Evolutionary conservation across 2,888 invertebrate genomes (phyloP), one percentile per base, ranked within the genome.

Genomic region (Nomada ruficornis): DNA sequence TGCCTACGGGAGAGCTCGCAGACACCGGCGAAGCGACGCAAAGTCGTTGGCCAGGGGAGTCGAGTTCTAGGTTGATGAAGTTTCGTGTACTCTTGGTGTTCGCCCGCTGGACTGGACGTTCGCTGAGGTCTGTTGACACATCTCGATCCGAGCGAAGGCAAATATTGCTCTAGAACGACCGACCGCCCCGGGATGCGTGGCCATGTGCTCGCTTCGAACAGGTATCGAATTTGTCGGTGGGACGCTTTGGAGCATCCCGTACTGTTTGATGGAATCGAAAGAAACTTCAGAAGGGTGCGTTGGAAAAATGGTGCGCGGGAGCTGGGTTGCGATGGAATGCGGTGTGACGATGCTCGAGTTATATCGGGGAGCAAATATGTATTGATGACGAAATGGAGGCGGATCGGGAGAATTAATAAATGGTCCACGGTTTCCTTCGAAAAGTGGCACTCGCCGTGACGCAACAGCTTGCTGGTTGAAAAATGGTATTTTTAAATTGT

Each of bases 71-170:
- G 55, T 50, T 54, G 26, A 13, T 7, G 65, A 52, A 84, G 65
- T 80, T 86, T 64, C 68, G 26, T 59, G 47, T 79, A 62, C 62
- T 60, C 60, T 3, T 26, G 54, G 4, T 23, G 47, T 11, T 62
- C 62, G 42, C 71, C 76, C 57, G 11, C n/a, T 26, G 57, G 63
- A 50, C 63, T 50, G 81, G 65, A 59, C 55, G 26, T 50, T 55
- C 50, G 47, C 69, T 44, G n/a, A 42, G 60, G 47, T 82, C 82
- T 82, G 83, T 82, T 82, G 82, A 82, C 82, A 72, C 63, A 71
- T n/a, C 47, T 23, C 67, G 54, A 29, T 42, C 57, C 52, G 54
- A 55, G 36, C 55, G 59, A 71, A 47, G 63, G 62, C 82, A 82
- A 82, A 82, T 82, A 82, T 64, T 76, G 71, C 63, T 63, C 47